These are phyloP conservation scores for Halocynthia aurantium DNA, from an alignment of 23 tunicate species.

Conservation along the genomic window DNA sequence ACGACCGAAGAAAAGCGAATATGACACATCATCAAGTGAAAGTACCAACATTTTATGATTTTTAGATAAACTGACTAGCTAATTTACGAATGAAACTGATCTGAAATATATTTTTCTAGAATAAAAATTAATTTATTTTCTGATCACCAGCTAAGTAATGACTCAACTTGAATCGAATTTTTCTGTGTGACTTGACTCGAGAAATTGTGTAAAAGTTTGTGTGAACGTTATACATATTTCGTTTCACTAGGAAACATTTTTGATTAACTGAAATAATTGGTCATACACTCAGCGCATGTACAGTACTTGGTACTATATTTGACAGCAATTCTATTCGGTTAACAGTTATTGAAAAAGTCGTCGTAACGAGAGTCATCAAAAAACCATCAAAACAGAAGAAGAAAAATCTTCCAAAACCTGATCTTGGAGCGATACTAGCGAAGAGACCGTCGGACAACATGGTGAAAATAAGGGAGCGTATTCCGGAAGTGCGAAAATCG, in stretches of 20 bases:
- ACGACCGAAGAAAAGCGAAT: conserved; percentile 2
- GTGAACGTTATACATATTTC: too few relatives aligned
- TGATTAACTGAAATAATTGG: too few relatives aligned
- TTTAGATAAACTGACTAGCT: neutral
- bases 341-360: too few relatives aligned
- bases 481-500: neutral
- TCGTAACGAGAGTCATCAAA: too few relatives aligned
- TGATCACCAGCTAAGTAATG: neutral
- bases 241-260: too few relatives aligned
- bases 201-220: too few relatives aligned
- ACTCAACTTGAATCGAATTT: too few relatives aligned
- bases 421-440: neutral
- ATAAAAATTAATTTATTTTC: neutral
- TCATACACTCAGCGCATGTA: too few relatives aligned
- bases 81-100: neutral
- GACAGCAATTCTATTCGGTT: too few relatives aligned
- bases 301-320: too few relatives aligned
- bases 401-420: neutral
- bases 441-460: conserved; percentile 2
- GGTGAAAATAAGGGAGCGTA: neutral
- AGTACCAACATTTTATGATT: neutral
- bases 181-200: too few relatives aligned
- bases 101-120: neutral
- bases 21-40: neutral
- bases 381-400: neutral